A percentile compares a stretch with the other conserved stretches of the same genome.
These are phyloP conservation scores for Pharmacophagus antenor DNA, from an alignment of 2,888 invertebrate species.

Conservation along the genomic window DNA sequence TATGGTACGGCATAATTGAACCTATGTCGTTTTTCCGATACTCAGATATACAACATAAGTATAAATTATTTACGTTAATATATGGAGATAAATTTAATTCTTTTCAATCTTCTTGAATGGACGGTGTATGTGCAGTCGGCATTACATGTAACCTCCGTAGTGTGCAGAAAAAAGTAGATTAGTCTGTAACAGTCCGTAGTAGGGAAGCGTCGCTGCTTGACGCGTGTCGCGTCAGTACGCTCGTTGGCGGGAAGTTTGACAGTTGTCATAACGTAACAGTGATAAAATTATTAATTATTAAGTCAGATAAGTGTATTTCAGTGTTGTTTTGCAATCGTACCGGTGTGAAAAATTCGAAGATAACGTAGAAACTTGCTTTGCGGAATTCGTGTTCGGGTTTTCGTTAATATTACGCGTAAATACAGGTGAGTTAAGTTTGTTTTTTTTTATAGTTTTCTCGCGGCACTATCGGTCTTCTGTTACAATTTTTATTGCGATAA, in stretches of 20 bases:
- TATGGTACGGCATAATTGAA: no score
- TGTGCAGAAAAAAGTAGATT: constrained; percentile 22
- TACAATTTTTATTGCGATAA: neutral
- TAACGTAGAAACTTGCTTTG: constrained; percentile 23
- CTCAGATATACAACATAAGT: no score
- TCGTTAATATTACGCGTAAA: constrained; percentile 13
- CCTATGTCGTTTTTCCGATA: no score
- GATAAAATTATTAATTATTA: constrained; percentile 28
- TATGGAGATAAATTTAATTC: neutral
- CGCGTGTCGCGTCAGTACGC: constrained; percentile 19
- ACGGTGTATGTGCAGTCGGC: constrained; percentile 8
- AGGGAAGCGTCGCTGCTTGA: constrained; percentile 20
- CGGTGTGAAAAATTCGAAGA: constrained; percentile 23
- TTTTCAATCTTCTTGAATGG: neutral
- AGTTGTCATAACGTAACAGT: constrained; percentile 25
- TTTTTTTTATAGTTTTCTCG: neutral
- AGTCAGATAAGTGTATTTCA: constrained; percentile 25
- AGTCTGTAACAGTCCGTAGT: constrained; percentile 28
- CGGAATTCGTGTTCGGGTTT: constrained; percentile 23
- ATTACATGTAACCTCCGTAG: constrained; percentile 24
- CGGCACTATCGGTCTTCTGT: neutral
- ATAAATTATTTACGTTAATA: neutral
- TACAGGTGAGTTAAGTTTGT: constrained; percentile 18
- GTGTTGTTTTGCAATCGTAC: constrained; percentile 25
- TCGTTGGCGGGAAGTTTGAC: constrained; percentile 31